Evolutionary conservation across 2,113 vertebrate genomes (phyloP).

Genomic region (Marcusenius ussheri): DNA sequence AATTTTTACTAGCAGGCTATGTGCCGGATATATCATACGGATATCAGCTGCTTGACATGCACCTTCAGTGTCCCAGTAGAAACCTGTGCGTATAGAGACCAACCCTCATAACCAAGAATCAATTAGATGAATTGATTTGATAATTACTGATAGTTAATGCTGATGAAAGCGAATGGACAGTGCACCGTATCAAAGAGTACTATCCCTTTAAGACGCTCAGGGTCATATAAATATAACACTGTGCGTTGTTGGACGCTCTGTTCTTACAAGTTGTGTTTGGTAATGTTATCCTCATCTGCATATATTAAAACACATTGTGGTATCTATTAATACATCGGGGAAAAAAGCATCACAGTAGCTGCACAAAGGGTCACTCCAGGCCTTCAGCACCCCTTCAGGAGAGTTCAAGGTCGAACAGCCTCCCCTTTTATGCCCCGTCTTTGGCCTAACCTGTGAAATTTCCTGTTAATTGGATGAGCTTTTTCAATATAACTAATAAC

Average conservation of each 20-base stretch:
- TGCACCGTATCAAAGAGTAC: neutral
- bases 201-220: neutral
- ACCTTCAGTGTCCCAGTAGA: neutral
- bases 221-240: neutral
- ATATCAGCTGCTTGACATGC: neutral
- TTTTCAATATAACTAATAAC: neutral
- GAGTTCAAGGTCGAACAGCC: neutral
- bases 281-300: neutral
- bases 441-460: neutral
- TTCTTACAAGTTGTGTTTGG: neutral
- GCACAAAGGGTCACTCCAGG: neutral
- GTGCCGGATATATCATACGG: neutral
- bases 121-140: neutral
- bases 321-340: neutral
- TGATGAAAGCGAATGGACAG: neutral
- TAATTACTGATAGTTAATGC: neutral
- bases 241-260: neutral
- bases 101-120: neutral
- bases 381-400: neutral
- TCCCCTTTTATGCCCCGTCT: neutral
- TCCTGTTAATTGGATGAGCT: neutral
- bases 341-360: neutral
- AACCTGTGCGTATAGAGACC: neutral
- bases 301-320: neutral
- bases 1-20: neutral